Evolutionary conservation across 1,140 invertebrate genomes (phyloP), one percentile per base, ranked within the genome.

Genomic region (Scaptomyza montana): DNA sequence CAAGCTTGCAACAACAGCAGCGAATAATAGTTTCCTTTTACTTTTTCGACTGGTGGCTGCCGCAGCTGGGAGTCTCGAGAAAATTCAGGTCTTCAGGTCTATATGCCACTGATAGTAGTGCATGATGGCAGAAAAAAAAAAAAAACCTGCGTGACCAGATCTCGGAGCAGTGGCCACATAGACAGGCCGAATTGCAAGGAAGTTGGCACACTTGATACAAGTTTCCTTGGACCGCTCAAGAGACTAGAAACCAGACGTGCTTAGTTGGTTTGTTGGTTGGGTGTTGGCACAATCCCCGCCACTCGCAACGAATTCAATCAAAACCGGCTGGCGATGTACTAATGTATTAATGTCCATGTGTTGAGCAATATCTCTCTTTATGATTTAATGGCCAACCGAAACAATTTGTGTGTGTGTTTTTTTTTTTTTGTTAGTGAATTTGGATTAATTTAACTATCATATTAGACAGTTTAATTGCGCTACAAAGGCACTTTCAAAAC

Each of bases 51-150:
- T 36, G 9, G 30, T 30, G 30, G 30, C 30, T 33, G 39, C 10
- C 43, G n/a, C 19, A 19, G 41, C 67, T 45, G 60, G 13, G 41
- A 25, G 10, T n/a, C 60, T 55, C 56, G 41, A 46, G 62, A 64
- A 66, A 70, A 85, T 86, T 69, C 81, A 77, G 81, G 81, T 85
- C 78, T 85, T 66, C 81, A 70, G 81, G 81, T 85, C 81, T 85
- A 54, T 85, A 61, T 72, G 78, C 78, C 74, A 47, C n/a, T 57
- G 39, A 36, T 36, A 36, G 33, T 36, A 36, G 30, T 30, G 4
- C 8, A 12, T 41, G 36, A 41, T 41, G 36, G 36, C 36, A 41
- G 8, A 41, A 30, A 30, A 5, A 30, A 33, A 33, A 33, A 6
- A 67, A 46, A 49, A 86, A 85, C 80, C 65, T 65, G 80, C 77